Evolutionary conservation across 2,888 invertebrate species (phyloP), one percentile per base, ranked within the genome.

Genomic region (Julus scandinavius): DNA sequence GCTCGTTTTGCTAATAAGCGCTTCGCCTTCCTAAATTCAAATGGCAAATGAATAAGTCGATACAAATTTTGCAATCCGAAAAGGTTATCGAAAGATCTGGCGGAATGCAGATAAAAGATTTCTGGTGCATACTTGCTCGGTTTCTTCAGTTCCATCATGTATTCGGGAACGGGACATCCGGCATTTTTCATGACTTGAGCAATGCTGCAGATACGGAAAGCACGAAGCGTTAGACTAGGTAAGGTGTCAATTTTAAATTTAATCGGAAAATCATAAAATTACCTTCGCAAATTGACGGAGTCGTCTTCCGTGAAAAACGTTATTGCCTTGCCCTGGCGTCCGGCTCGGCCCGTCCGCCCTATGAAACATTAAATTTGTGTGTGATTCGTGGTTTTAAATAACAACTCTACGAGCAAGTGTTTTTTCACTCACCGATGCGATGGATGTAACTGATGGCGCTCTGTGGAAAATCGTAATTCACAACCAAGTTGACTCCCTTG

Each of bases 391-490:
- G 17, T 54, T 80, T 80, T 80, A 80, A 38, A 15, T 38, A 29
- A 11, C 29, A 41, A 13, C 50, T 13, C 13, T 4, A 85, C 20
- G 41, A 29, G 41, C 17, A 11, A 7, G 15, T 29, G 29, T 7
- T 85, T 41, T 50, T 1, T 49, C 45, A 85, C 85, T 85, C 49
- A 91, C 96, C 96, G 89, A 96, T 95, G 89, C 98, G 94, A 93
- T 98, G 98, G 91, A 98, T 96, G 91, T 98, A 98, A 0, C 97
- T 95, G 91, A 98, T 96, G 89, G 96, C 95, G 0, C 96, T 95
- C 0, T 96, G 95, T 29, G 99, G 99, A 92, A 99, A 97, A 93
- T 99, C 99, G 92, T 98, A 99, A 93, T 99, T 99, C 90, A 99
- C 94, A 50, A 99, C 98, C 49, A 99, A 94, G 93, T 97, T 98